Evolutionary conservation across 2,797 vertebrate genomes (phyloP).

Genomic region (Arremon aurantiirostris): DNA sequence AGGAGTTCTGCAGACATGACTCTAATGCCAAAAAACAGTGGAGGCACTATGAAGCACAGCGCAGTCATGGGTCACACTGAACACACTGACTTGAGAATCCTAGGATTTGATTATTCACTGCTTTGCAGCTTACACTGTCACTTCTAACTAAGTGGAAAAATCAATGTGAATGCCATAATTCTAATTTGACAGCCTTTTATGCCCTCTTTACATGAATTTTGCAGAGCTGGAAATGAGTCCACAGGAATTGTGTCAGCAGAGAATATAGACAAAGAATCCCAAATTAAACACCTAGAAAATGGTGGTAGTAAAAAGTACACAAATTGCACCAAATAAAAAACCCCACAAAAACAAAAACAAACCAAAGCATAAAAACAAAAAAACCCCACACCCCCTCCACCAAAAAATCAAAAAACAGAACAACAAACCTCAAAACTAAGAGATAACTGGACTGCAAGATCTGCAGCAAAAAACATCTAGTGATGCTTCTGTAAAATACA

Average conservation of each 20-base stretch:
- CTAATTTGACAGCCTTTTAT: not conserved
- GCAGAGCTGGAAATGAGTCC: not conserved
- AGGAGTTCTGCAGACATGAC: not conserved
- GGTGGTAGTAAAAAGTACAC: not conserved
- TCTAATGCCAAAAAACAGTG: not conserved
- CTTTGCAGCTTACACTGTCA: not conserved
- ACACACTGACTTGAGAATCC: not conserved
- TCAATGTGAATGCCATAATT: not conserved
- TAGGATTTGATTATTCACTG: not conserved
- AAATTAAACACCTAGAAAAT: accelerated
- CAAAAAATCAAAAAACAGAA: not conserved
- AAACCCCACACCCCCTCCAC: too few species aligned
- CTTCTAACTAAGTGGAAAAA: not conserved
- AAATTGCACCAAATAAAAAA: not conserved
- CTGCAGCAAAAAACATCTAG: not conserved
- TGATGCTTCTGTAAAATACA: constrained; percentile 7
- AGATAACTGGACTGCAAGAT: not conserved
- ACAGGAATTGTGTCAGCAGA: not conserved
- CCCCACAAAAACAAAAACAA: not conserved
- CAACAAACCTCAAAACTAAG: not conserved
- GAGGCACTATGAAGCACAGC: not conserved
- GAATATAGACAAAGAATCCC: not conserved
- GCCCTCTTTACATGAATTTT: not conserved
- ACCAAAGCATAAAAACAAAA: too few species aligned
- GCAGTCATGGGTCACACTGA: not conserved